Evolutionary conservation across 2,888 invertebrate genomes (phyloP), one percentile per base, ranked within the genome.

Genomic region (Xestia xanthographa): DNA sequence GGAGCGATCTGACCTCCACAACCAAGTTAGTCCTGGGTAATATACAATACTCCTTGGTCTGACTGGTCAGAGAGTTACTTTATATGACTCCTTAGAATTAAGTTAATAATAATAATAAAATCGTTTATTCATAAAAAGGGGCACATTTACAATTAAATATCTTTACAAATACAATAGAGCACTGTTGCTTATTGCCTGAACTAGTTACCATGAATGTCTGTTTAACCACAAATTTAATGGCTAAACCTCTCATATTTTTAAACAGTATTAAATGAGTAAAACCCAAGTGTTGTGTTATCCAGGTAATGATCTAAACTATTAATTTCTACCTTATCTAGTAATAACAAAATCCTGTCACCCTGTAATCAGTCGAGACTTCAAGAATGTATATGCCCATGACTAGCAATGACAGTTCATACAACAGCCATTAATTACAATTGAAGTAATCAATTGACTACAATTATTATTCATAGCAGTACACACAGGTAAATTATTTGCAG

Each of bases 371-470:
- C 14, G 22, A 6, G 38, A 20, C 11, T 66, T 29, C 29, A 48
- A 62, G 26, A 63, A 41, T 65, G 1, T 63, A 34, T 67, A 56
- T 38, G 41, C 3, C 1, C 17, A 26, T 29, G 22, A 74, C 22
- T 48, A 62, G 50, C 43, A 56, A 80, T 74, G n/a, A 43, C 65
- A 12, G n/a, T 68, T 66, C n/a, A 81, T 50, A 68, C 38, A 76
- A 65, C 65, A 9, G 17, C 34, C 29, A 79, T 81, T 74, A n/a
- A 80, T 80, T 68, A 69, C 68, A 82, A 79, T 68, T 68, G 38
- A 74, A 74, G 75, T 68, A 43, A 79, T 81, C 34, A 75, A 81
- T 75, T 68, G 65, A 29, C 82, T 60, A 43, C 67, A 75, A 65
- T 81, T 38, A 68, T 65, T 68, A 68, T 65, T 75, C 50, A 68